Conservation (phyloP, 2,888 invertebrate species). For the Poecilobothrus nobilitatus region DNA sequence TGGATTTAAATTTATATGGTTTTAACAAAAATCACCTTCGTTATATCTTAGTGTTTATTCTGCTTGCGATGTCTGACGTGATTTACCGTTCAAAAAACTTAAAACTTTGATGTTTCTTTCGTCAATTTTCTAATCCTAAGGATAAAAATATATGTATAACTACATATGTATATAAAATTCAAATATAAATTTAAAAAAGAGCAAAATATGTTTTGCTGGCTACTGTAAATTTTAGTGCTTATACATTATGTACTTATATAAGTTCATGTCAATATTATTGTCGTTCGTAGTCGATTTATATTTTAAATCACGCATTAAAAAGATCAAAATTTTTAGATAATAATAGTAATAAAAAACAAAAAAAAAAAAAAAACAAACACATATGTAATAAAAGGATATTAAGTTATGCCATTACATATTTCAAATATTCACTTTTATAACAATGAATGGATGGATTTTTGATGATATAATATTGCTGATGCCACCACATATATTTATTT, state of each 20-base stretch:
- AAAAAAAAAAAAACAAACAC: background rate
- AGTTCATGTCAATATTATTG: background rate
- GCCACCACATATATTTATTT: background rate
- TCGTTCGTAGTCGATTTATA: background rate
- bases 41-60: too few relatives aligned
- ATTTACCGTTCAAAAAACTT: too few relatives aligned
- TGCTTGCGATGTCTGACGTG: too few relatives aligned
- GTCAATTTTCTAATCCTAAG: too few relatives aligned
- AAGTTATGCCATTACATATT: background rate
- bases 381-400: constrained; percentile 1
- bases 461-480: constrained; percentile 1
- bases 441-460: background rate
- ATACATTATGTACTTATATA: background rate
- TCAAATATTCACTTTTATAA: background rate
- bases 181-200: too few relatives aligned
- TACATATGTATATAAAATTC: too few relatives aligned
- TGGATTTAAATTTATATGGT: too few relatives aligned
- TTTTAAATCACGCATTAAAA: constrained; percentile 4
- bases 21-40: too few relatives aligned
- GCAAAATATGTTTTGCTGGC: too few relatives aligned
- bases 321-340: constrained; percentile 6
- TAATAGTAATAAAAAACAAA: background rate
- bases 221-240: too few relatives aligned
- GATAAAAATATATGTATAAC: too few relatives aligned
- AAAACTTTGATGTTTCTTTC: too few relatives aligned